phyloP scores from a whole-genome alignment of 1,140 invertebrate genomes.

The Tachypleus tridentatus region DNA sequence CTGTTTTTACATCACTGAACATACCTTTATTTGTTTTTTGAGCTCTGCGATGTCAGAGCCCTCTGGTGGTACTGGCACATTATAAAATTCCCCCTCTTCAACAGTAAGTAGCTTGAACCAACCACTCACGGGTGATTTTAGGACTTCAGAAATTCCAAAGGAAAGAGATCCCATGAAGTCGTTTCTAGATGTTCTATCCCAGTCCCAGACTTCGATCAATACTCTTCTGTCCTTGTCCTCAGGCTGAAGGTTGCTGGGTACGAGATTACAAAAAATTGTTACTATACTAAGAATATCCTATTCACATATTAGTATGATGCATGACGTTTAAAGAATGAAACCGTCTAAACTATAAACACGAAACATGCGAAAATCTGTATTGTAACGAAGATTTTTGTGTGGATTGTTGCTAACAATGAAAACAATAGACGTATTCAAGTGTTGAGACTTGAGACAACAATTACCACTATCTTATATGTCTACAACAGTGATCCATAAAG shows the following conservation, averaged over 20 bases:
- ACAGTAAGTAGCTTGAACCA: slow-evolving; percentile 97
- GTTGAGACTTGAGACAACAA: too few relatives aligned
- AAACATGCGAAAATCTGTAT: too few relatives aligned
- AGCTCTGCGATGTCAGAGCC: slow-evolving; percentile 77
- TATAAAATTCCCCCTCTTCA: slow-evolving; percentile 98
- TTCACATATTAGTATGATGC: too few relatives aligned
- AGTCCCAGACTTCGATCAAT: slow-evolving; percentile 96
- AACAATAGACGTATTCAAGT: too few relatives aligned
- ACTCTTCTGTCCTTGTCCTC: slow-evolving; percentile 93
- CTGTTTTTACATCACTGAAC: slow-evolving; percentile 7
- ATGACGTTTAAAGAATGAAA: too few relatives aligned
- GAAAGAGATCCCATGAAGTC: slow-evolving; percentile 99
- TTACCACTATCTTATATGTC: too few relatives aligned
- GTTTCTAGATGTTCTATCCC: slow-evolving; percentile 96
- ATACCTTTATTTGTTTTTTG: slow-evolving; percentile 66
- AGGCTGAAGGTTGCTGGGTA: slow-evolving; percentile 67
- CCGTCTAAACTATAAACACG: too few relatives aligned
- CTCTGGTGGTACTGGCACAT: slow-evolving; percentile 88
- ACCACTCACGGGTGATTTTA: slow-evolving; percentile 74
- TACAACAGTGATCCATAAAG: too few relatives aligned
- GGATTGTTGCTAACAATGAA: too few relatives aligned
- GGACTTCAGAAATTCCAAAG: slow-evolving; percentile 94
- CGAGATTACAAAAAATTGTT: too few relatives aligned
- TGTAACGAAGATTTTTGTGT: too few relatives aligned
- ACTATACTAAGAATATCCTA: too few relatives aligned